Evolutionary conservation across 2,888 invertebrate genomes (phyloP).

Genomic region (Yponomeuta sedellus): DNA sequence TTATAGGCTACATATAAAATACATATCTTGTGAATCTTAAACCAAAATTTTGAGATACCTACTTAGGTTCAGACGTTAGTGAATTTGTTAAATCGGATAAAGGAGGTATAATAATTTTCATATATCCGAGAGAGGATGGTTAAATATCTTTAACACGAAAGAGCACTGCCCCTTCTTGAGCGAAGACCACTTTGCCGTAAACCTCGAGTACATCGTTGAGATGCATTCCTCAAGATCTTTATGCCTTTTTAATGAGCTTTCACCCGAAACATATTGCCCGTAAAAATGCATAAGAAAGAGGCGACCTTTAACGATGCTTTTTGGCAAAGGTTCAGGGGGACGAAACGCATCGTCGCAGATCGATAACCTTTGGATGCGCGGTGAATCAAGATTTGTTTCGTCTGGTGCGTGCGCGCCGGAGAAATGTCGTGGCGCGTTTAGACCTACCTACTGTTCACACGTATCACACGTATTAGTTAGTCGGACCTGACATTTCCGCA

Average conservation of each 20-base stretch:
- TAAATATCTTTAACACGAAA: too few relatives aligned
- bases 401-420: slow-evolving; percentile 27
- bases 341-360: slow-evolving; percentile 29
- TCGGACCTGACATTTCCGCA: too few relatives aligned
- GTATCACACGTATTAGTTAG: neutral
- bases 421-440: neutral
- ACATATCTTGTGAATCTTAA: too few relatives aligned
- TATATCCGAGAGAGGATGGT: too few relatives aligned
- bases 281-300: slow-evolving; percentile 3
- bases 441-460: neutral
- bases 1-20: too few relatives aligned
- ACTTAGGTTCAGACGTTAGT: too few relatives aligned
- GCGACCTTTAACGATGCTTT: neutral
- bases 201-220: neutral
- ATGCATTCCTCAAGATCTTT: neutral
- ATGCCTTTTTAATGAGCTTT: neutral
- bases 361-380: slow-evolving; percentile 25
- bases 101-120: too few relatives aligned
- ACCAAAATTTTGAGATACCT: too few relatives aligned
- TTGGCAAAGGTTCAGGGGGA: slow-evolving; percentile 26
- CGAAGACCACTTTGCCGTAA: too few relatives aligned
- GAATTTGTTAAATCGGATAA: too few relatives aligned
- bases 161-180: too few relatives aligned
- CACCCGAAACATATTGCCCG: neutral
- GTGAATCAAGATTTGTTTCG: slow-evolving; percentile 30